Evolutionary conservation across 2,797 vertebrate genomes (phyloP).

Genomic region (Enteromius unitaeniatus): DNA sequence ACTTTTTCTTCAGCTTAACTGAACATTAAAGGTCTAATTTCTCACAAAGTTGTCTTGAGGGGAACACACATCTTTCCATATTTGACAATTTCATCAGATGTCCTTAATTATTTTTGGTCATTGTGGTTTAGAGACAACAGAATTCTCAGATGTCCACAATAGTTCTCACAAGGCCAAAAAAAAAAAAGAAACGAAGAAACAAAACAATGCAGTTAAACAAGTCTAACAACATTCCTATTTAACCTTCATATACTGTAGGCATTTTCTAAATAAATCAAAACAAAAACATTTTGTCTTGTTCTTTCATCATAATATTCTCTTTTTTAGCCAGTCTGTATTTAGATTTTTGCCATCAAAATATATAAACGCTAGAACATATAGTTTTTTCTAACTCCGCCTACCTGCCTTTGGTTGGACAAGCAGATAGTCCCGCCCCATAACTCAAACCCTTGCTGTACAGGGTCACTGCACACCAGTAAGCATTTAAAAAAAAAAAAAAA

Average conservation of each 20-base stretch:
- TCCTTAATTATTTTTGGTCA: neutral
- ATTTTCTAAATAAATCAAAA: neutral
- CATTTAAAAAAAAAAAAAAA: neutral
- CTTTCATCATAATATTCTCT: neutral
- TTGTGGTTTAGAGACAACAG: neutral
- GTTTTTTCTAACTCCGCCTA: neutral
- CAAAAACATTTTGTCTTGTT: neutral
- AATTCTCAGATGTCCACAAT: neutral
- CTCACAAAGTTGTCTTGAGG: neutral
- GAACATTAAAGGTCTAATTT: neutral
- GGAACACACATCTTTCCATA: neutral
- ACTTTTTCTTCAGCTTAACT: neutral
- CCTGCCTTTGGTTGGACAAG: neutral
- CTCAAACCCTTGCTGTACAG: neutral
- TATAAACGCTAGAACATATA: neutral
- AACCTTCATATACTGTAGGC: too few relatives aligned
- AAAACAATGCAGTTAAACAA: neutral
- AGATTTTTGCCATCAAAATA: neutral
- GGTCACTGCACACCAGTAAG: neutral
- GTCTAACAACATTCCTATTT: neutral
- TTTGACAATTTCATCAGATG: neutral
- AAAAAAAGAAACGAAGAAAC: too few relatives aligned
- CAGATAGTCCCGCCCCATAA: neutral
- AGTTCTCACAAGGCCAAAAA: neutral
- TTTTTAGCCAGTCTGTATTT: neutral